phyloP scores from a whole-genome alignment of 2,113 vertebrate species.

The Rhombomys opimus region DNA sequence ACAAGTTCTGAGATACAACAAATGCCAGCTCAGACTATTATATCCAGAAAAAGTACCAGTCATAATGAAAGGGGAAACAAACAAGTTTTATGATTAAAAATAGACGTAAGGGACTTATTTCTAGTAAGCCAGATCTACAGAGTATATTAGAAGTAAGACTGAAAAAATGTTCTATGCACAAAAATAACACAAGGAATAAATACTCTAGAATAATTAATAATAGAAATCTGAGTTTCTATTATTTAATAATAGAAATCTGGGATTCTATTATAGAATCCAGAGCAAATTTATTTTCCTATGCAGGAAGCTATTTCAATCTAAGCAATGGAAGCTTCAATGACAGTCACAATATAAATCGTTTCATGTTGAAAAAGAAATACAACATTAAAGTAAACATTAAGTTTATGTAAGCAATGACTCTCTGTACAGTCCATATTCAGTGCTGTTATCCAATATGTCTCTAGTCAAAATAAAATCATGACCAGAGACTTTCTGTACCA shows the following conservation, averaged over 20 bases:
- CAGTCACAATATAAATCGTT: too few relatives aligned
- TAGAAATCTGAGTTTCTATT: background rate
- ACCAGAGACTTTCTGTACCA: background rate
- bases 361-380: background rate
- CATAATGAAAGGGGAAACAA: background rate
- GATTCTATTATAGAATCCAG: background rate
- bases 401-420: background rate
- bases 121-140: background rate
- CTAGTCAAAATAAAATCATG: background rate
- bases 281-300: background rate
- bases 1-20: background rate
- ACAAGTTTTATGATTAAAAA: background rate
- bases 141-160: background rate
- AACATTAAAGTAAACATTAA: background rate
- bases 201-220: background rate
- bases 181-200: background rate
- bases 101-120: background rate
- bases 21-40: background rate
- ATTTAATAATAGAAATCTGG: too few relatives aligned
- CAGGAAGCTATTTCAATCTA: background rate
- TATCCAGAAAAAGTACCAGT: background rate
- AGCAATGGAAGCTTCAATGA: background rate
- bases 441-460: background rate
- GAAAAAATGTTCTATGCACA: background rate
- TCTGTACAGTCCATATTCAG: background rate